Evolutionary conservation across 2,797 vertebrate genomes (phyloP).

Genomic region (Hyperoplus immaculatus): DNA sequence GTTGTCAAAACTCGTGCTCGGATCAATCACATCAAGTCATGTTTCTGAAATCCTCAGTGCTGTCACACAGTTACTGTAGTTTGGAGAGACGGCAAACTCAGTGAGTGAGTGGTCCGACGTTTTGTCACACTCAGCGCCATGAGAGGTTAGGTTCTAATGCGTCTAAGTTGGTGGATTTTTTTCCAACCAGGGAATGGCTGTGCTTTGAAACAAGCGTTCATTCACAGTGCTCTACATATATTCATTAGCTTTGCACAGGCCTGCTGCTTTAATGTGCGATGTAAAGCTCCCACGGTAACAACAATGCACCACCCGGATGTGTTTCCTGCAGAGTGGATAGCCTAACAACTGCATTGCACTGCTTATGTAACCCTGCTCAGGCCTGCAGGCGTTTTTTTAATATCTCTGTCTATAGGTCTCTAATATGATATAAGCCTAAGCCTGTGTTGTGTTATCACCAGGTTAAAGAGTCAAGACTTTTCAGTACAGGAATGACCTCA

Average conservation of each 20-base stretch:
- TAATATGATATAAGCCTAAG: slow-evolving; percentile 8
- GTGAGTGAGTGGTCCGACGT: slow-evolving; percentile 42
- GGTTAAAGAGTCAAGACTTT: slow-evolving; percentile 21
- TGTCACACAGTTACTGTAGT: slow-evolving; percentile 18
- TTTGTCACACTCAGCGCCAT: slow-evolving; percentile 53
- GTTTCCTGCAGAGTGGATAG: slow-evolving; percentile 30
- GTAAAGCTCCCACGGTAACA: slow-evolving; percentile 43
- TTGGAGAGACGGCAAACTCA: slow-evolving; percentile 20
- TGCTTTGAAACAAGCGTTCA: slow-evolving; percentile 39
- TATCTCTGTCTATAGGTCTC: slow-evolving; percentile 41
- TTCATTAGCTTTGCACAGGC: slow-evolving; percentile 42
- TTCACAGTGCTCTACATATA: slow-evolving; percentile 41
- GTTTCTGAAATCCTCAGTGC: slow-evolving; percentile 28
- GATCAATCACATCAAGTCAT: slow-evolving; percentile 39
- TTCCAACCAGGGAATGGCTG: slow-evolving; percentile 36
- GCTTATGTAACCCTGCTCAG: slow-evolving; percentile 26
- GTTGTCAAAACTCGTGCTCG: slow-evolving; percentile 39
- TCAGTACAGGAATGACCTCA: slow-evolving; percentile 2
- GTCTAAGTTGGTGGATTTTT: slow-evolving; percentile 57
- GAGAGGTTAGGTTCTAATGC: slow-evolving; percentile 57
- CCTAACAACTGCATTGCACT: slow-evolving; percentile 11
- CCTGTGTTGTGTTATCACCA: slow-evolving; percentile 21
- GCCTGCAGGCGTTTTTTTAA: slow-evolving; percentile 21
- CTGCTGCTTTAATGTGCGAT: slow-evolving; percentile 40
- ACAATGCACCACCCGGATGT: not conserved